phyloP scores from a whole-genome alignment of 2,888 invertebrate species.

The Alloscopus bannaensis region DNA sequence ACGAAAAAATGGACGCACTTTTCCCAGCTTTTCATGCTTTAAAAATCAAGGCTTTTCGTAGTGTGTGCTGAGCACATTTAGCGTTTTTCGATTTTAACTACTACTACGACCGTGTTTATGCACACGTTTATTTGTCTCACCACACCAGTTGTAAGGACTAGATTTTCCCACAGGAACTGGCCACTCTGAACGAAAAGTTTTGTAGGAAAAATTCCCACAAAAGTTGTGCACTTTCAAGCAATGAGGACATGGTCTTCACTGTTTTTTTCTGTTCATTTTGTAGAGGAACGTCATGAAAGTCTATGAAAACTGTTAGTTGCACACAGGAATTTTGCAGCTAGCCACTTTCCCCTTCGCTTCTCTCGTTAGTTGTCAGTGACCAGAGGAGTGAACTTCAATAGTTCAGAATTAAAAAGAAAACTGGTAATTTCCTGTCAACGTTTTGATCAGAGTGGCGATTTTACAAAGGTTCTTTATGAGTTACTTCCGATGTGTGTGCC shows the following conservation, averaged over 20 bases:
- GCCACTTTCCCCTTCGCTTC: slow-evolving; percentile 37
- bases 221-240: slow-evolving; percentile 15
- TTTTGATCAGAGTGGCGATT: too few relatives aligned
- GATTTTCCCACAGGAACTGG: slow-evolving; percentile 62
- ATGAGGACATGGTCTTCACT: neutral
- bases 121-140: slow-evolving; percentile 19
- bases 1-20: slow-evolving; percentile 43
- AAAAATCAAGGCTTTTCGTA: neutral
- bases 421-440: too few relatives aligned
- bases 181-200: slow-evolving; percentile 5
- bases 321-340: slow-evolving; percentile 8
- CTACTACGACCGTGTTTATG: too few relatives aligned
- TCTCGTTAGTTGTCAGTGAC: too few relatives aligned
- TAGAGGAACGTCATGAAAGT: too few relatives aligned
- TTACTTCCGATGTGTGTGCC: too few relatives aligned
- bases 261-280: too few relatives aligned
- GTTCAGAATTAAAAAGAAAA: too few relatives aligned
- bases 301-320: slow-evolving; percentile 27
- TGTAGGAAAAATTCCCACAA: slow-evolving; percentile 47
- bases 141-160: slow-evolving; percentile 50
- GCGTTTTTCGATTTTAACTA: slow-evolving; percentile 40
- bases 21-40: too few relatives aligned
- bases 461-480: too few relatives aligned
- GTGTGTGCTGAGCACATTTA: neutral
- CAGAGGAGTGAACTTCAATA: neutral